phyloP scores from a whole-genome alignment of 2,797 vertebrate genomes.

The Phrynocephalus forsythii region DNA sequence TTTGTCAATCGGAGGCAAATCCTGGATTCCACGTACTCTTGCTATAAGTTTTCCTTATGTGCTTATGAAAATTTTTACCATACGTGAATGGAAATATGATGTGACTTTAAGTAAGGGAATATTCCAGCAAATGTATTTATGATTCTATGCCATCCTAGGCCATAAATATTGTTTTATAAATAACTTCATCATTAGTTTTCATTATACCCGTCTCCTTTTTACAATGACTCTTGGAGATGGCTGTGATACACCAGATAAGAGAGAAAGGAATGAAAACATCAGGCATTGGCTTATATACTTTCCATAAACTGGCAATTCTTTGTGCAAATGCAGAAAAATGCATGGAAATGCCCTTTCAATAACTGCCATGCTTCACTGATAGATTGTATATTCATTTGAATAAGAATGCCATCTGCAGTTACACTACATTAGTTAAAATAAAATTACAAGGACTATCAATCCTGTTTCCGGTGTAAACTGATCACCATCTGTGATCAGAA shows the following conservation, averaged over 20 bases:
- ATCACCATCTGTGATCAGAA: background rate
- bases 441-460: conserved; percentile 31
- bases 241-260: background rate
- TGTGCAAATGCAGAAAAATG: background rate
- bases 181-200: background rate
- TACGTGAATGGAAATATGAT: background rate
- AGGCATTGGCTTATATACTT: background rate
- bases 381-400: background rate
- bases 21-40: background rate
- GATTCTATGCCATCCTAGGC: background rate
- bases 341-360: conserved; percentile 12
- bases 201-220: background rate
- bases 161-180: background rate
- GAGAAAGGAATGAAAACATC: background rate
- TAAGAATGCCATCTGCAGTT: conserved; percentile 14
- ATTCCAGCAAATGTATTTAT: background rate
- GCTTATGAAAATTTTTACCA: background rate
- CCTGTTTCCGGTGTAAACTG: background rate
- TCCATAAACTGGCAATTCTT: background rate
- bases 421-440: conserved; percentile 31
- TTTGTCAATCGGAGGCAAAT: too few relatives aligned
- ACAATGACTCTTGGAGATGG: background rate
- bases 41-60: background rate
- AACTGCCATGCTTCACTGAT: background rate
- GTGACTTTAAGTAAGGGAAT: too few relatives aligned